These are phyloP conservation scores for Sycophila sp. DNA, from an alignment of 1,140 invertebrate species.

Conservation along the genomic window DNA sequence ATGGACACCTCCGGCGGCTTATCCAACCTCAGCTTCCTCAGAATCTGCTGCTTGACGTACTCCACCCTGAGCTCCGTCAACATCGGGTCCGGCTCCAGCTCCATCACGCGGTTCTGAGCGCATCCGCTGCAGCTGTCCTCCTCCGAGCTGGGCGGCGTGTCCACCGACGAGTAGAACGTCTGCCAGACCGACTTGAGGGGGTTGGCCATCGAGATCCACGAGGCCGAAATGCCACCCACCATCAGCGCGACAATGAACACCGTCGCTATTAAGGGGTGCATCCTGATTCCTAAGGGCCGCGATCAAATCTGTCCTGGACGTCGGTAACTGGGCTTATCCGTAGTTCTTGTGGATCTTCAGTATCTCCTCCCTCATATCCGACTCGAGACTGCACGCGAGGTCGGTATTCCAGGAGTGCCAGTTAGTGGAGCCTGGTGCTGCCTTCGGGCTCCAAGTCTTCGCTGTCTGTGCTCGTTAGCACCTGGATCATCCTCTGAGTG, in stretches of 20 bases:
- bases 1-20: constrained; percentile 74
- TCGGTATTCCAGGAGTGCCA: too few species aligned
- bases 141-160: neutral
- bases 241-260: neutral
- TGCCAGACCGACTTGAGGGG: constrained; percentile 18
- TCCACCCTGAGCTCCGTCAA: constrained; percentile 75
- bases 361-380: too few species aligned
- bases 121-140: constrained; percentile 19
- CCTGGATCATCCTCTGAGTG: constrained; percentile 10
- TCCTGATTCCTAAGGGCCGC: neutral
- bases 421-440: too few species aligned
- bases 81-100: constrained; percentile 51
- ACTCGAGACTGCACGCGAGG: too few species aligned
- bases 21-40: constrained; percentile 79
- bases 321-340: too few species aligned
- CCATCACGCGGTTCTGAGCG: constrained; percentile 4
- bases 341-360: too few species aligned
- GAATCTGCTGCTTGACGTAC: constrained; percentile 83
- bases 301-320: too few species aligned
- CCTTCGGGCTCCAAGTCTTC: constrained; percentile 21
- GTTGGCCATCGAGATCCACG: constrained; percentile 19
- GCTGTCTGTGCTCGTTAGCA: neutral
- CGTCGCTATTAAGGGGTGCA: neutral
- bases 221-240: neutral
- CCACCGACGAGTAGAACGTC: constrained; percentile 19